phyloP scores from a whole-genome alignment of 2,888 invertebrate genomes.

The Drosophila pseudotakahashii region DNA sequence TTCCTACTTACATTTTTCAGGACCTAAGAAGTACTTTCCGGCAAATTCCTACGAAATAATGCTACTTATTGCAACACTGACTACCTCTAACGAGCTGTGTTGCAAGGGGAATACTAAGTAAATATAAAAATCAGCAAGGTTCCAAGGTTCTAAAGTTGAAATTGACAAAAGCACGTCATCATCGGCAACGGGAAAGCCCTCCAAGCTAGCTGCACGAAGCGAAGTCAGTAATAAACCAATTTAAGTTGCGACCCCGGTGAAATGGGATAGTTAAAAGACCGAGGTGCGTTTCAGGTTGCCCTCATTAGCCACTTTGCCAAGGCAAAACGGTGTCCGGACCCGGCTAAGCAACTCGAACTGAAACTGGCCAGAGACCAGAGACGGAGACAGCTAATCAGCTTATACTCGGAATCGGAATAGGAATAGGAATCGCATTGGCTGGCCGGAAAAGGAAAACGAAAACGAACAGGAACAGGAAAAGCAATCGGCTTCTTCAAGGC shows the following conservation, averaged over 20 bases:
- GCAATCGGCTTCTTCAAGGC: conserved; percentile 1
- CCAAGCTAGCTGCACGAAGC: conserved; percentile 3
- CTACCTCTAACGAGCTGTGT: conserved; percentile 5
- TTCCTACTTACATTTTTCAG: not conserved
- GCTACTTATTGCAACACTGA: not conserved
- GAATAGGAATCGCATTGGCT: not conserved
- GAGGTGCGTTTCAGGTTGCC: conserved; percentile 32
- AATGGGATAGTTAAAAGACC: conserved; percentile 13
- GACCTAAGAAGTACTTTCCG: not conserved
- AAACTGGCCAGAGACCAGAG: not conserved
- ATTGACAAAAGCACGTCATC: conserved; percentile 18
- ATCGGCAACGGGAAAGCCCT: not conserved
- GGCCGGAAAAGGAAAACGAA: conserved; percentile 5
- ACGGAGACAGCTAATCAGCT: conserved; percentile 23
- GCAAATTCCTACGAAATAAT: too few relatives aligned
- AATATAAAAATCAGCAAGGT: conserved; percentile 7
- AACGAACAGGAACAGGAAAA: conserved; percentile 15
- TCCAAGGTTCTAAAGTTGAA: not conserved
- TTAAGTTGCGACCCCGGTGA: conserved; percentile 21
- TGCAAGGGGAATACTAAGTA: conserved; percentile 1
- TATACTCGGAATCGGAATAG: conserved; percentile 17
- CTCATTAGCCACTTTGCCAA: conserved; percentile 10
- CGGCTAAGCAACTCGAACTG: not conserved
- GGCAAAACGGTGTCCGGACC: conserved; percentile 4
- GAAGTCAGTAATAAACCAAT: conserved; percentile 30